phyloP scores from a whole-genome alignment of 2,888 invertebrate genomes.

The Anarsia innoxiella region DNA sequence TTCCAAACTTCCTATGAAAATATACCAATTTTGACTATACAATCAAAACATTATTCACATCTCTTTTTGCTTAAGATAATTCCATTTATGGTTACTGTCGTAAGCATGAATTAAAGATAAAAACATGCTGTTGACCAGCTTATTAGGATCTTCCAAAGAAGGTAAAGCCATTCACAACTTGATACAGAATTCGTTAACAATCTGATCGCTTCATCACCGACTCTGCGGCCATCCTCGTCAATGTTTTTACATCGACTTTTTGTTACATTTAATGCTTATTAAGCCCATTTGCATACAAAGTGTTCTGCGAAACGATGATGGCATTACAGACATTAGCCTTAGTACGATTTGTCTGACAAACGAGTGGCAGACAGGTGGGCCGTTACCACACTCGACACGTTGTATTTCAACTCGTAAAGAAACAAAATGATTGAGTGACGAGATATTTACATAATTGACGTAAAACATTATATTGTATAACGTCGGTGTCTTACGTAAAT shows the following conservation, averaged over 20 bases:
- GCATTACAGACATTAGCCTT: constrained; percentile 30
- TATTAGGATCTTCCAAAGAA: no score
- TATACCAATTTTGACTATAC: no score
- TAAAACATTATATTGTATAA: constrained; percentile 2
- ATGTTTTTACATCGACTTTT: constrained; percentile 30
- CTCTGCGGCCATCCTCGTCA: constrained; percentile 18
- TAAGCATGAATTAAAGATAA: no score
- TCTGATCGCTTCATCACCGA: no score
- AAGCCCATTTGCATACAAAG: constrained; percentile 61
- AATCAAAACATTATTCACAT: no score
- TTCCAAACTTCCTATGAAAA: no score
- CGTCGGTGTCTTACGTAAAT: no score
- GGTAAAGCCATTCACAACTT: no score
- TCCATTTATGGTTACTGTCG: no score
- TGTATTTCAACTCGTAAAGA: constrained; percentile 13
- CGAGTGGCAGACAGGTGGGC: constrained; percentile 22
- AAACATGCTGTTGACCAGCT: no score
- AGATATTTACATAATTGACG: constrained; percentile 11
- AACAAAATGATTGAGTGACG: constrained; percentile 8
- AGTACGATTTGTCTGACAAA: constrained; percentile 28
- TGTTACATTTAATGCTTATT: constrained; percentile 43
- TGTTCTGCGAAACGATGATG: constrained; percentile 50
- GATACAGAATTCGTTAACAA: no score
- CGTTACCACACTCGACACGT: constrained; percentile 12
- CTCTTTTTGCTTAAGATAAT: no score